Percentiles rank a stretch among this genome's conserved stretches.
phyloP scores from a whole-genome alignment of 1,140 invertebrate genomes.

The Hirudo medicinalis region DNA sequence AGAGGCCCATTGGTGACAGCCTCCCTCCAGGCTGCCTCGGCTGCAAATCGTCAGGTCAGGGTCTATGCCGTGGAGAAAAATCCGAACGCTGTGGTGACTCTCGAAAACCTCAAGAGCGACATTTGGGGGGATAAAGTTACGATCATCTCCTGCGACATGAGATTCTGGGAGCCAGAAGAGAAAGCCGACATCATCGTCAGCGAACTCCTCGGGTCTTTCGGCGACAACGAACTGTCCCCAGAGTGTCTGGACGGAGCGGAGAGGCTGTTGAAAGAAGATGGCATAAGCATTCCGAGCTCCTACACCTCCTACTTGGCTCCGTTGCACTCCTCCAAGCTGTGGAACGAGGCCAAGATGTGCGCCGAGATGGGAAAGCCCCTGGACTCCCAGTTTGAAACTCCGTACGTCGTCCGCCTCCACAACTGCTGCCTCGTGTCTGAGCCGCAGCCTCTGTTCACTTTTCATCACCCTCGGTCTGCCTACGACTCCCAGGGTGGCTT shows the following conservation, averaged over 20 bases:
- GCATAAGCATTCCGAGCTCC: constrained; percentile 76
- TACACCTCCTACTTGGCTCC: constrained; percentile 85
- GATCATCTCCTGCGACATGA: constrained; percentile 63
- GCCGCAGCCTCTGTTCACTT: constrained; percentile 69
- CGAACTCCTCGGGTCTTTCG: constrained; percentile 91
- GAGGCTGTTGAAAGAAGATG: constrained; percentile 69
- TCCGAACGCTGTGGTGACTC: constrained; percentile 81
- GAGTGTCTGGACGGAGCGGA: constrained; percentile 94
- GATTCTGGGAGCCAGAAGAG: constrained; percentile 55
- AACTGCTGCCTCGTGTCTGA: constrained; percentile 71
- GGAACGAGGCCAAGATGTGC: constrained; percentile 53
- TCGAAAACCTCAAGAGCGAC: constrained; percentile 63
- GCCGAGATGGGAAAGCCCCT: constrained; percentile 50
- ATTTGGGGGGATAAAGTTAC: constrained; percentile 58
- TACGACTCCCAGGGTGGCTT: constrained; percentile 33
- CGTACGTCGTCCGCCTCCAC: constrained; percentile 82
- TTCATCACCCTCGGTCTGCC: constrained; percentile 63
- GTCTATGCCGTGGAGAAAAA: constrained; percentile 93
- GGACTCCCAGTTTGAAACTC: constrained; percentile 60
- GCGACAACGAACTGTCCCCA: constrained; percentile 95
- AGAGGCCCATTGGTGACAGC: constrained; percentile 81
- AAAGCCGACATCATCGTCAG: constrained; percentile 86
- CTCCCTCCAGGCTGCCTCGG: constrained; percentile 62
- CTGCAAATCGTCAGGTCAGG: constrained; percentile 51
- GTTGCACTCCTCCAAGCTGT: constrained; percentile 62